Percentiles rank a stretch among this genome's conserved stretches.
Conservation (phyloP, 2,113 vertebrate genomes). For the Uria aalge region DNA sequence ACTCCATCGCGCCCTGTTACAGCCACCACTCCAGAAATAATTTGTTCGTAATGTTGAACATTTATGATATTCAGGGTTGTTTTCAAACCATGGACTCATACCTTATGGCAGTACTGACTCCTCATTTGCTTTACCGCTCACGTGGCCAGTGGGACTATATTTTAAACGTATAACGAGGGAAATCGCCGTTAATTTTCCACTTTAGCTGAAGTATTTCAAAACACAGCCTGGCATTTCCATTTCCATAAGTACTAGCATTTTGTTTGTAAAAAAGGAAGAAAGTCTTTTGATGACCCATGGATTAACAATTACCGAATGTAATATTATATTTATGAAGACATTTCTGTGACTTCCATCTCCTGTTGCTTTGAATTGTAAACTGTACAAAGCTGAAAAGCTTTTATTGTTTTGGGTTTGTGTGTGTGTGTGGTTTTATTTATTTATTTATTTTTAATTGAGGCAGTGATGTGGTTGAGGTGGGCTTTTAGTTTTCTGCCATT, state of each 20-base stretch:
- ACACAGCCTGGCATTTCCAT: neutral
- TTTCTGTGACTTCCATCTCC: neutral
- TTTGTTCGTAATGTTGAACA: neutral
- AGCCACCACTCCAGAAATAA: neutral
- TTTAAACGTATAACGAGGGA: neutral
- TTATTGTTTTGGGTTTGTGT: neutral
- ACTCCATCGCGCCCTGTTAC: neutral
- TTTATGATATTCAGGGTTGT: neutral
- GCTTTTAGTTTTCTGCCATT: neutral
- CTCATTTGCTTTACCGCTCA: fast-evolving
- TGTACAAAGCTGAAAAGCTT: neutral
- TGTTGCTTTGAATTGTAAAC: neutral
- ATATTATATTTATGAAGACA: neutral
- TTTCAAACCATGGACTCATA: fast-evolving
- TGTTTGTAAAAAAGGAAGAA: neutral
- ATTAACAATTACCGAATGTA: neutral
- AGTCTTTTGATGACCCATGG: neutral
- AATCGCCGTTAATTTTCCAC: neutral
- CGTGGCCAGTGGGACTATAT: neutral
- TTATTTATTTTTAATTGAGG: too few species aligned
- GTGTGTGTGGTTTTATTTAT: neutral
- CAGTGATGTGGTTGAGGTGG: neutral
- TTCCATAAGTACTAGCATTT: neutral
- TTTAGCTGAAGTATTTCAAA: neutral
- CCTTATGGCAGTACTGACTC: neutral